Evolutionary conservation across 30 jellyfish, hydroid and myxozoan genomes (phyloP).

Genomic region (Pelagia noctiluca): DNA sequence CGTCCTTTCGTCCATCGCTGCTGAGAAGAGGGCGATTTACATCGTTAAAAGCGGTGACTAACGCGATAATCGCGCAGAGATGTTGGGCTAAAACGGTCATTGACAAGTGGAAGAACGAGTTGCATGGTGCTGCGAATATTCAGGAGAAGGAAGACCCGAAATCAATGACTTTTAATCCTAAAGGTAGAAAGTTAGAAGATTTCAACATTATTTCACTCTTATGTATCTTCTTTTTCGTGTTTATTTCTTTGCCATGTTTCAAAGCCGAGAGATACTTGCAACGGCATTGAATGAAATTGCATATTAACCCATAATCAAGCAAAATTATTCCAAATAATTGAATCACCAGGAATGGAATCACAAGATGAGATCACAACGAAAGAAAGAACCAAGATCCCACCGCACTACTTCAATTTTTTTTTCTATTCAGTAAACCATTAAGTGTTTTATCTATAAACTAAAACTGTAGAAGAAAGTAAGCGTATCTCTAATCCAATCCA

Average conservation of each 20-base stretch:
- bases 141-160: background rate
- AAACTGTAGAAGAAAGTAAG: background rate
- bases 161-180: conserved; percentile 39
- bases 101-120: conserved; percentile 40
- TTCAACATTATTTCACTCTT: background rate
- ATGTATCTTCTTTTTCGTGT: background rate
- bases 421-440: background rate
- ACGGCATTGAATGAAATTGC: no score
- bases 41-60: conserved; percentile 45
- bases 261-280: background rate
- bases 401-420: no score
- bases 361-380: no score
- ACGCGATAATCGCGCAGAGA: conserved; percentile 49
- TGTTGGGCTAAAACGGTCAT: conserved; percentile 37
- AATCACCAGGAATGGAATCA: no score
- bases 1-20: background rate
- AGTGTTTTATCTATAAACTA: background rate
- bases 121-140: background rate
- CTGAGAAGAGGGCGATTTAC: background rate
- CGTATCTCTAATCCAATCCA: background rate
- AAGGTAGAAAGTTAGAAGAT: background rate
- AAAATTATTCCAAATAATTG: no score
- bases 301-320: no score
- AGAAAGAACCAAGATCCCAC: no score
- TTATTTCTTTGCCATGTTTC: background rate